Evolutionary conservation across 1,140 invertebrate genomes (phyloP), one percentile per base, ranked within the genome.

Genomic region (Panagrolaimus sp.): DNA sequence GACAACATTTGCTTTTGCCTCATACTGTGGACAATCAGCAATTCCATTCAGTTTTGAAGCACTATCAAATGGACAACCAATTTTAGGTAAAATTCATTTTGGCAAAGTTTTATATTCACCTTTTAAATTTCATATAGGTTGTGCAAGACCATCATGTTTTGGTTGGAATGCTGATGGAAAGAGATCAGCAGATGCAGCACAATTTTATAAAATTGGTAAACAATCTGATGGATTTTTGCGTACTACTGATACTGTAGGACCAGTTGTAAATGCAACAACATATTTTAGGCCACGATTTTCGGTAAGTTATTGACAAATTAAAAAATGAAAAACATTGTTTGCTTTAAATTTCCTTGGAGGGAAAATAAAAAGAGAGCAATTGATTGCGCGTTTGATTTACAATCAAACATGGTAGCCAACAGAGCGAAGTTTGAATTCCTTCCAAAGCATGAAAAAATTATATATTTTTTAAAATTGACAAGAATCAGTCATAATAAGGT

Each of bases 11-110:
- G 2, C 31, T 4, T 7, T 38, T 38, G 2, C 31, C 7, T 82
- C 79, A 9, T 78, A 68, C 65, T 79, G 78, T 68, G 78, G 78
- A 42, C 72, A 75, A 31, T 67, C 79, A 9, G 70, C 68, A 11
- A 71, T 79, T 69, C 78, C 78, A 3, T 79, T 78, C 57, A 74
- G 76, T 63, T 69, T 79, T 65, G 78, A 79, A 66, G 77, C 81
- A 38, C 62, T 38, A 20, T 45, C 53, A 16, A 46, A 76, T 63
- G 78, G 78, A 23, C 78, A 82, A 61, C 81, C 78, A 23, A 68
- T 80, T 42, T 67, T 80, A 7, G 31, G 31, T 38, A 38, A 7
- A 38, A 38, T 38, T n/a, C n/a, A n/a, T n/a, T n/a, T n/a, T n/a
- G n/a, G n/a, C n/a, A n/a, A n/a, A n/a, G n/a, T 38, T 38, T 38